Percentiles rank a stretch among this genome's conserved stretches.
Conservation (phyloP, 2,113 vertebrate genomes). For the Suncus etruscus region DNA sequence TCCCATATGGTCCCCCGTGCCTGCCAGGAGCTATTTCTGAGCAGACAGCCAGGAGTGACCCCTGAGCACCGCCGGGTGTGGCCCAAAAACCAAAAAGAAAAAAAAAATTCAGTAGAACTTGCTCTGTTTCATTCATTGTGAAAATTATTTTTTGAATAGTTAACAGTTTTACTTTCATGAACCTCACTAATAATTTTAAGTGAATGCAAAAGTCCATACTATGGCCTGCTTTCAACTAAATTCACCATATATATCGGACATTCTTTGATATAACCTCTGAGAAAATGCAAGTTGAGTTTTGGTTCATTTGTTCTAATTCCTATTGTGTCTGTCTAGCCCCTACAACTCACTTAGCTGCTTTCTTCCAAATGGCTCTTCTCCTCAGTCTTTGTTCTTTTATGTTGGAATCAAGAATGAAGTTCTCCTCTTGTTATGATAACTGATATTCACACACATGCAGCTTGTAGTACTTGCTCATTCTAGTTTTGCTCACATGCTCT, state of each 20-base stretch:
- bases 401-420: not conserved
- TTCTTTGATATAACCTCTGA: not conserved
- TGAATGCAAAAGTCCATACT: not conserved
- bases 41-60: too few relatives aligned
- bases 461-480: too few relatives aligned
- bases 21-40: too few relatives aligned
- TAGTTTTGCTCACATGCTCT: too few relatives aligned
- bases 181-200: not conserved
- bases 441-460: too few relatives aligned
- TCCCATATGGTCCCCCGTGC: too few relatives aligned
- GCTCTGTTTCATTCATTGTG: not conserved
- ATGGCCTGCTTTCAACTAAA: not conserved
- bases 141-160: not conserved
- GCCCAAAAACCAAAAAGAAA: too few relatives aligned
- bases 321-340: not conserved
- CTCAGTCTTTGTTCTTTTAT: not conserved
- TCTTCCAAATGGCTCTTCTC: not conserved
- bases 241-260: not conserved
- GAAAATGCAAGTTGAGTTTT: not conserved
- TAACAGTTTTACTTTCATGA: not conserved
- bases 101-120: not conserved
- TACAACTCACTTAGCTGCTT: not conserved
- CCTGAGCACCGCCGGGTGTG: too few relatives aligned
- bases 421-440: too few relatives aligned
- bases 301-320: not conserved